Conservation (phyloP, 2,113 vertebrate genomes). For the Polypterus senegalus region DNA sequence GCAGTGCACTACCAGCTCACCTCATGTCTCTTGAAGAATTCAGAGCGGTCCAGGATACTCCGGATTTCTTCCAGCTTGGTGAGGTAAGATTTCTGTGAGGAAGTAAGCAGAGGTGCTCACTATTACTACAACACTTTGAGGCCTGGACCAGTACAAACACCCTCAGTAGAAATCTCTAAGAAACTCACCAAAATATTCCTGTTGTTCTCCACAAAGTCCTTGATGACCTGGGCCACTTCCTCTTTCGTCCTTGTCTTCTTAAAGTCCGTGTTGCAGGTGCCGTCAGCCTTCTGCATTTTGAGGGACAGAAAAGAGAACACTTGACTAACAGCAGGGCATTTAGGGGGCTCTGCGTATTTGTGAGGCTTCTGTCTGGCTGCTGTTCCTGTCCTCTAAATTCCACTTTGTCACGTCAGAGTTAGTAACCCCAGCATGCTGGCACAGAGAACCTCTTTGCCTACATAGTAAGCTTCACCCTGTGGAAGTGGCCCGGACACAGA, state of each 20-base stretch:
- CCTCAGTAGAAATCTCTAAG: not conserved
- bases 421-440: too few species aligned
- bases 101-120: not conserved
- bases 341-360: too few species aligned
- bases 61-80: conserved; percentile 72
- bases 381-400: too few species aligned
- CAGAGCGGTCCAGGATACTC: conserved; percentile 67
- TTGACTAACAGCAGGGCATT: too few species aligned
- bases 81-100: conserved; percentile 70
- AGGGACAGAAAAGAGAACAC: conserved; percentile 13
- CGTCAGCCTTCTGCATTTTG: conserved; percentile 66
- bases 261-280: conserved; percentile 86
- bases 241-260: conserved; percentile 79
- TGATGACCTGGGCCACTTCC: conserved; percentile 73
- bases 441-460: too few species aligned
- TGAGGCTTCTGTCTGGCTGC: too few species aligned
- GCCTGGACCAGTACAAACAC: not conserved
- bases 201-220: conserved; percentile 75
- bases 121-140: not conserved
- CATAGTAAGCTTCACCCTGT: too few species aligned
- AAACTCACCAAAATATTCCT: conserved; percentile 63
- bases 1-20: conserved; percentile 41
- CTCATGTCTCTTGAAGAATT: conserved; percentile 88
- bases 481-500: too few species aligned
- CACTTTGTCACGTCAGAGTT: too few species aligned